These are phyloP conservation scores for Scolopax rusticola DNA, from an alignment of 2,797 vertebrate species.

Conservation along the genomic window DNA sequence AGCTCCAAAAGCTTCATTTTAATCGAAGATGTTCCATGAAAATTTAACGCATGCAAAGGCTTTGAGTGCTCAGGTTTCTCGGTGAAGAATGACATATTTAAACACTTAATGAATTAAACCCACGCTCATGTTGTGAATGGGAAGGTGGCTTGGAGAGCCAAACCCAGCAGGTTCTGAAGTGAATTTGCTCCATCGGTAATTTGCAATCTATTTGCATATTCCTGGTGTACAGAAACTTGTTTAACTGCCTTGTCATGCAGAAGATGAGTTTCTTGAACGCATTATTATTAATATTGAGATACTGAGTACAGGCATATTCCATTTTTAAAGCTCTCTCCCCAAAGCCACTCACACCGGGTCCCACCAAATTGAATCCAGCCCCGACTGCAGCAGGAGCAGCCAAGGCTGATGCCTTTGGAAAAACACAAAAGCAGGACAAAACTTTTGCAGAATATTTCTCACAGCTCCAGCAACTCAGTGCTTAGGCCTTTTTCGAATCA, in stretches of 20 bases:
- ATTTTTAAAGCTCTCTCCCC: background rate
- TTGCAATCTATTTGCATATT: background rate
- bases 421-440: background rate
- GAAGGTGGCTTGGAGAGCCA: constrained; percentile 19
- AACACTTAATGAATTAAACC: constrained; percentile 60
- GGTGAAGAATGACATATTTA: constrained; percentile 45
- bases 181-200: background rate
- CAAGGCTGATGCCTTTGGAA: background rate
- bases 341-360: background rate
- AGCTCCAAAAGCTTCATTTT: constrained; percentile 65
- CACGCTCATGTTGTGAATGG: background rate
- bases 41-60: constrained; percentile 50
- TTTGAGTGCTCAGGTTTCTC: constrained; percentile 8
- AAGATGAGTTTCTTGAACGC: constrained; percentile 8
- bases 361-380: background rate
- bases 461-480: background rate
- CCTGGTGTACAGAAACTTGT: background rate
- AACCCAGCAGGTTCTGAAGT: constrained; percentile 13
- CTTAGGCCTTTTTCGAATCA: background rate
- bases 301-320: background rate
- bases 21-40: constrained; percentile 60
- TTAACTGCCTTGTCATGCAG: background rate
- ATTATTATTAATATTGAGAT: background rate
- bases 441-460: background rate
- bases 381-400: background rate